A percentile compares a stretch with the other conserved stretches of the same genome.
These are phyloP conservation scores for Leptinotarsa rubiginosa DNA, from an alignment of 2,888 invertebrate genomes.

Conservation along the genomic window DNA sequence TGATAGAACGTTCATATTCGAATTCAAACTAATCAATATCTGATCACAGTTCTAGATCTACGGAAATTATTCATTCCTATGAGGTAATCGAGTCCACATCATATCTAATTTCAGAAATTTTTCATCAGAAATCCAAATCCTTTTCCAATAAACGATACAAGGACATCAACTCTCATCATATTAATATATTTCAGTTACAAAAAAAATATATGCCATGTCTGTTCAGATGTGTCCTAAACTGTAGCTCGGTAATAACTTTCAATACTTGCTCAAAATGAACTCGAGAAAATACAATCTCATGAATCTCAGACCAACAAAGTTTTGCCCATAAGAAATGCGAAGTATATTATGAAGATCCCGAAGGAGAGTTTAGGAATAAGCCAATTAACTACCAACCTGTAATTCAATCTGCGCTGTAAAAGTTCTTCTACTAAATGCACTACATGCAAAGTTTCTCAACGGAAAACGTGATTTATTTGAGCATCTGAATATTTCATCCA, in stretches of 20 bases:
- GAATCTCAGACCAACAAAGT: background rate
- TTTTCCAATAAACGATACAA: no score
- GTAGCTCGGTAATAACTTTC: background rate
- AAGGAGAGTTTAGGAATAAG: constrained; percentile 36
- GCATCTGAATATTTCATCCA: constrained; percentile 40
- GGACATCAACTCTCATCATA: no score
- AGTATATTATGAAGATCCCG: constrained; percentile 30
- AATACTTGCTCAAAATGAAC: background rate
- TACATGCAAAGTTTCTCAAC: constrained; percentile 35
- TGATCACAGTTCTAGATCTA: no score
- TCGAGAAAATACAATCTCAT: background rate
- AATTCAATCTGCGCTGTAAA: constrained; percentile 40
- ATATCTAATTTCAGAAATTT: no score
- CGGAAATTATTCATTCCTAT: no score
- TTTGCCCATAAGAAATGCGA: background rate
- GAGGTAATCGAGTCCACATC: no score
- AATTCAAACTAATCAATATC: no score
- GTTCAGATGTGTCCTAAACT: background rate
- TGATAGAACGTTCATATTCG: no score
- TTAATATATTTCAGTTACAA: no score
- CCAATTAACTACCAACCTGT: constrained; percentile 43
- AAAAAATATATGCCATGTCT: background rate
- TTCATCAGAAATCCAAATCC: no score
- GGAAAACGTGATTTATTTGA: constrained; percentile 40
- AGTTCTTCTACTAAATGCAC: constrained; percentile 34